phyloP scores from a whole-genome alignment of 2,113 vertebrate species.

The Craseonycteris thonglongyai region DNA sequence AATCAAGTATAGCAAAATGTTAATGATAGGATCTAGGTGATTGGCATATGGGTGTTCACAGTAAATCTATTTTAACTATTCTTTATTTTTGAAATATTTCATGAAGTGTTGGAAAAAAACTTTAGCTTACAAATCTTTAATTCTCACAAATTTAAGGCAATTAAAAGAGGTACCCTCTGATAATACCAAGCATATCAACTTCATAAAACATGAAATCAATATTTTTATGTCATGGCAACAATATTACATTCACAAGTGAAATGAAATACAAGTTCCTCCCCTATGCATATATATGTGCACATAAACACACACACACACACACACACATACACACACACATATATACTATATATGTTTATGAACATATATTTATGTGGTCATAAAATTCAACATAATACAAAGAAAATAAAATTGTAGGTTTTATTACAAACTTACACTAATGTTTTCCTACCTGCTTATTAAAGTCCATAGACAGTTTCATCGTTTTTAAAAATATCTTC shows the following conservation, averaged over 20 bases:
- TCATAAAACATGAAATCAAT: neutral
- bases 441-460: neutral
- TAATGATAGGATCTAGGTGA: neutral
- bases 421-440: neutral
- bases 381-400: neutral
- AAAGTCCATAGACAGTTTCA: neutral
- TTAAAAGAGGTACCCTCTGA: neutral
- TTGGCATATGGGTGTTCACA: neutral
- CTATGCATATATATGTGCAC: neutral
- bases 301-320: no score
- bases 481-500: neutral
- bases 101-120: neutral
- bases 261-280: neutral
- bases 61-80: neutral
- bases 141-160: neutral
- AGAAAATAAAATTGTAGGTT: neutral
- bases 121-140: neutral
- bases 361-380: neutral
- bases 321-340: neutral
- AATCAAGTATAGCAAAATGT: neutral
- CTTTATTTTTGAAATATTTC: neutral
- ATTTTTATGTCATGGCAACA: neutral
- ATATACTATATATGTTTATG: no score
- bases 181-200: neutral
- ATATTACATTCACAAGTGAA: neutral